phyloP scores from a whole-genome alignment of 2,888 invertebrate genomes.

The Plagiodera versicolora region DNA sequence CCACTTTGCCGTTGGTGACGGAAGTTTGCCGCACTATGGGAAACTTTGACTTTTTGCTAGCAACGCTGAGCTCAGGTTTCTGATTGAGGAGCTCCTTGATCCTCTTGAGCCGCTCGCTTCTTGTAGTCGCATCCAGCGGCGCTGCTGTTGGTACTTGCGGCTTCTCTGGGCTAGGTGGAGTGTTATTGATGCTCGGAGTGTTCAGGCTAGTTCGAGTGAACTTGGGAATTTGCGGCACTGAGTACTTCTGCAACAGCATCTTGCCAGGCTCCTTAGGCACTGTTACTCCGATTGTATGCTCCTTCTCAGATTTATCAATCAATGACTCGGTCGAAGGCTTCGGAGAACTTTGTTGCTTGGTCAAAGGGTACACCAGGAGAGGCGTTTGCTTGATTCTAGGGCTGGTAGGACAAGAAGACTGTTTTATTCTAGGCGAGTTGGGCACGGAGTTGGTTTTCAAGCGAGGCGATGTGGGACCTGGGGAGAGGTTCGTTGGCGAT shows the following conservation, averaged over 20 bases:
- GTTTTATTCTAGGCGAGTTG: slow-evolving; percentile 74
- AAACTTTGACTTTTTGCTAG: slow-evolving; percentile 43
- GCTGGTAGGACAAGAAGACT: slow-evolving; percentile 68
- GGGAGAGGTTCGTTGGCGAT: slow-evolving; percentile 63
- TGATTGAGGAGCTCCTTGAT: slow-evolving; percentile 72
- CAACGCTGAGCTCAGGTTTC: slow-evolving; percentile 66
- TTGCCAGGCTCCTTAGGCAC: slow-evolving; percentile 28
- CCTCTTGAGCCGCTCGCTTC: slow-evolving; percentile 67
- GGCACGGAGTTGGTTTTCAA: slow-evolving; percentile 73
- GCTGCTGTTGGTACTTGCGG: slow-evolving; percentile 29
- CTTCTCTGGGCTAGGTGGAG: slow-evolving; percentile 34
- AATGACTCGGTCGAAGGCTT: slow-evolving; percentile 53
- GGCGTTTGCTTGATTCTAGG: slow-evolving; percentile 67
- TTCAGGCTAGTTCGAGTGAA: slow-evolving; percentile 47
- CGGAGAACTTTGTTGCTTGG: slow-evolving; percentile 64
- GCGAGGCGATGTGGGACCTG: slow-evolving; percentile 65
- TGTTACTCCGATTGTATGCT: slow-evolving; percentile 38
- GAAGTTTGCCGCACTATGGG: slow-evolving; percentile 74
- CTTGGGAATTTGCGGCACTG: slow-evolving; percentile 52
- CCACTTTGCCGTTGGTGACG: slow-evolving; percentile 58
- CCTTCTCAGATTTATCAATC: slow-evolving; percentile 39
- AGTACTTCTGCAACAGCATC: slow-evolving; percentile 50
- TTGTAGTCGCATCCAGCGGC: slow-evolving; percentile 36
- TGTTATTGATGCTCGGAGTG: slow-evolving; percentile 31
- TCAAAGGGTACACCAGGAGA: slow-evolving; percentile 59